Conservation (phyloP, 2,888 invertebrate species). For the Athetis lepigone region DNA sequence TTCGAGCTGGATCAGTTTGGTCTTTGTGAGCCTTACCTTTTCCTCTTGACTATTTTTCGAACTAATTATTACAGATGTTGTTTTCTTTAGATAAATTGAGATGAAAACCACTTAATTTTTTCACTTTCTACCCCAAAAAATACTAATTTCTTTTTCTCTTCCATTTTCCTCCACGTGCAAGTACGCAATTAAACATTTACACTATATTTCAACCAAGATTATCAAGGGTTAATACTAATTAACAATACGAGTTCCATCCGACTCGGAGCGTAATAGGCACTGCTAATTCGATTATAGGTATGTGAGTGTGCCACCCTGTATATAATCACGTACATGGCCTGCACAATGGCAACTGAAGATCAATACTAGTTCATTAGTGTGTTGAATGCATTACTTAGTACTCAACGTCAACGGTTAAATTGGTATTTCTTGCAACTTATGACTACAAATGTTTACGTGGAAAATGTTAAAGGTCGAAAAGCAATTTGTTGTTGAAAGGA, state of each 20-base stretch:
- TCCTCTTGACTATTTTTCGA: not conserved
- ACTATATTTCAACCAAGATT: conserved; percentile 10
- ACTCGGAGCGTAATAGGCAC: conserved; percentile 59
- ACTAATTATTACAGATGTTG: not conserved
- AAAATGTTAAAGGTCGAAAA: conserved; percentile 23
- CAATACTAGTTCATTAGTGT: conserved; percentile 68
- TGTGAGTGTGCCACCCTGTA: conserved; percentile 42
- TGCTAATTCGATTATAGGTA: conserved; percentile 73
- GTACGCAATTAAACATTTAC: conserved; percentile 8
- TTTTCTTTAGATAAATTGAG: not conserved
- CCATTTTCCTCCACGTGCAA: conserved; percentile 25
- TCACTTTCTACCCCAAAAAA: too few species aligned
- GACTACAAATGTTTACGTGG: conserved; percentile 46
- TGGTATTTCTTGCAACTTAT: conserved; percentile 49
- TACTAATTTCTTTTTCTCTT: too few species aligned
- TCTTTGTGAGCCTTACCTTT: not conserved
- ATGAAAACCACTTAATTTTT: too few species aligned
- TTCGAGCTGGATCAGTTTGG: not conserved
- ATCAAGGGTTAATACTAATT: conserved; percentile 68
- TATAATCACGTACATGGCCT: conserved; percentile 54
- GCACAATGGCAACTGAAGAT: conserved; percentile 66
- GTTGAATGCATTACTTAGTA: conserved; percentile 54
- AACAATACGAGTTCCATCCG: conserved; percentile 66
- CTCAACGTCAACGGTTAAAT: conserved; percentile 57
- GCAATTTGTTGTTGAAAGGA: conserved; percentile 31